A percentile compares a stretch with the other conserved stretches of the same genome.
phyloP scores from a whole-genome alignment of 2,888 invertebrate genomes.

The Plagiodera versicolora region DNA sequence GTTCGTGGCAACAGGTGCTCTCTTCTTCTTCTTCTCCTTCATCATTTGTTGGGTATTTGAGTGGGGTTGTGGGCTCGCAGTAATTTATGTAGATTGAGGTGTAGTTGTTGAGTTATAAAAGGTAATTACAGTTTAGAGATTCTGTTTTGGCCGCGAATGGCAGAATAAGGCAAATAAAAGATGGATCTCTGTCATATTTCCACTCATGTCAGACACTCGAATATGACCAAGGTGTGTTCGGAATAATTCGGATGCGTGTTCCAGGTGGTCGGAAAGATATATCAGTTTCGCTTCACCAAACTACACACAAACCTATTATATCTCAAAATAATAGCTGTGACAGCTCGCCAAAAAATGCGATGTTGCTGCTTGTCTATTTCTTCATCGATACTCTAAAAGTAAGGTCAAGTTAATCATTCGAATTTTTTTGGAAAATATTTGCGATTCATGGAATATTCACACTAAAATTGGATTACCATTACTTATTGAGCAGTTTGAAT shows the following conservation, averaged over 20 bases:
- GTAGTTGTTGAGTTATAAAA: slow-evolving; percentile 29
- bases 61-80: slow-evolving; percentile 17
- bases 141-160: slow-evolving; percentile 23
- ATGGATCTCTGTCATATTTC: slow-evolving; percentile 10
- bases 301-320: too few relatives aligned
- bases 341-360: too few relatives aligned
- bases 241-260: background rate
- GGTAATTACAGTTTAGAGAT: slow-evolving; percentile 28
- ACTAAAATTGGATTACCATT: too few relatives aligned
- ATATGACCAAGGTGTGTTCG: background rate
- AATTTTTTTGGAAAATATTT: too few relatives aligned
- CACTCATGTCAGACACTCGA: background rate
- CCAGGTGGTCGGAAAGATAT: background rate
- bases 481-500: too few relatives aligned
- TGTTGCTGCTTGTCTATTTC: too few relatives aligned
- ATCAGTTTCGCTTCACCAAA: too few relatives aligned
- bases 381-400: too few relatives aligned
- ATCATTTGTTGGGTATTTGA: slow-evolving; percentile 27
- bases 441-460: too few relatives aligned
- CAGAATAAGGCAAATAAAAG: slow-evolving; percentile 11
- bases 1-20: slow-evolving; percentile 20
- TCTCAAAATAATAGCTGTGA: too few relatives aligned
- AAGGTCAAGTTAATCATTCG: too few relatives aligned
- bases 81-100: slow-evolving; percentile 29
- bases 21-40: slow-evolving; percentile 3